Base-by-base conservation (phyloP, 2,797 vertebrate genomes). In the Pampus argenteus region DNA sequence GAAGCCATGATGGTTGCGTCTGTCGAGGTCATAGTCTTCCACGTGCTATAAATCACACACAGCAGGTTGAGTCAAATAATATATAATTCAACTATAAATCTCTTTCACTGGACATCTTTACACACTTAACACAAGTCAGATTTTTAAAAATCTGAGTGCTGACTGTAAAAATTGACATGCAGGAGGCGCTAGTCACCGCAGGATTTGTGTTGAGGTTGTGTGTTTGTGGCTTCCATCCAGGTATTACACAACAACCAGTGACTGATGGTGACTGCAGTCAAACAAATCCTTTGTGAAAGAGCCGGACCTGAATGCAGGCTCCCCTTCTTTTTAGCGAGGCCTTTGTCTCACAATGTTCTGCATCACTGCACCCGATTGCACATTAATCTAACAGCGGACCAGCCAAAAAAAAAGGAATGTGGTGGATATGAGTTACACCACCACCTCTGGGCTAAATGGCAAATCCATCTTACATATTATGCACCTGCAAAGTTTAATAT, bases 241-340 rank as follows among this genome's bases (percentile, higher is more conserved):
- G 51, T 63, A 34, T 66, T 74, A 60, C 59, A 84, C 82, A 86
- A 85, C 63, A 58, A 80, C 36, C 70, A 66, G 76, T 93, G 91
- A 93, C 68, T 87, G 85, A 92, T 89, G 81, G 81, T 49, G 87
- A 70, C 73, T 66, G 54, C 42, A 47, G 83, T 89, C 78, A 90
- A 86, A 91, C 81, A 86, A 78, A 85, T 82, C 82, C 79, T 72
- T 10, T 22, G 78, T 82, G 55, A 74, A 84, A 74, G 59, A 84
- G 76, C 72, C 74, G 77, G 44, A 79, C 38, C 78, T 73, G 66
- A 81, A 86, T 67, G 17, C 73, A 20, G 50, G 54, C 71, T 47
- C 66, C 64, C 55, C 29, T 73, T 55, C 58, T 66, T 42, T 65
- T 51, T 52, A 57, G 40, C 52, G 59, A 52, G 65, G 61, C 52